Conservation (phyloP, 2,113 vertebrate genomes). For the Poeciliopsis retropinna region DNA sequence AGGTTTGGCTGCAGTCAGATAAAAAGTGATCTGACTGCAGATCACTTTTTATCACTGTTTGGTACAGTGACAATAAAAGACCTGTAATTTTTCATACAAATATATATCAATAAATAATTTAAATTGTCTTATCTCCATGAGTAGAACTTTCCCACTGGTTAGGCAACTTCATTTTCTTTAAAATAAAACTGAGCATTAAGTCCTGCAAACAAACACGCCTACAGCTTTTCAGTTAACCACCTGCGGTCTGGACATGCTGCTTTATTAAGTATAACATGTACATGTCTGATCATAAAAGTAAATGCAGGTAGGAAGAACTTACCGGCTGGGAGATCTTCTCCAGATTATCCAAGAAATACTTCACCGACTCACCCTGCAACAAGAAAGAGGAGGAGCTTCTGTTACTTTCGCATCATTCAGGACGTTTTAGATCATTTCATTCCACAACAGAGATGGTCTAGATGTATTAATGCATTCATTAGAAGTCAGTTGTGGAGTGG, state of each 20-base stretch:
- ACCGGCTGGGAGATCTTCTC: slow-evolving; percentile 94
- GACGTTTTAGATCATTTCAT: background rate
- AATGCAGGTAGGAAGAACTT: slow-evolving; percentile 76
- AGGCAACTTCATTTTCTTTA: no score
- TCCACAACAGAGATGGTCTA: background rate
- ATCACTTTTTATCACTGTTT: no score
- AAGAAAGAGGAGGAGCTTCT: slow-evolving; percentile 53
- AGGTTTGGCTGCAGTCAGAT: no score
- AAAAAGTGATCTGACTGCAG: no score
- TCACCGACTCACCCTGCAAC: slow-evolving; percentile 95
- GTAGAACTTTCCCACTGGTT: no score
- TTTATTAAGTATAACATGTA: slow-evolving; percentile 20
- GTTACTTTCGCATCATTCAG: slow-evolving; percentile 47
- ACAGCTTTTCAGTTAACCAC: no score
- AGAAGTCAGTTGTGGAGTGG: background rate
- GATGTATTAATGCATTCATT: background rate
- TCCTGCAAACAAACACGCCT: no score
- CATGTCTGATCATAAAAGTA: slow-evolving; percentile 30
- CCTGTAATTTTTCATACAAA: no score
- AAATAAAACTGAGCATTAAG: no score
- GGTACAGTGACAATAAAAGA: no score
- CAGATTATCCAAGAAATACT: slow-evolving; percentile 99
- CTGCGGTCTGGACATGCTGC: slow-evolving; percentile 29
- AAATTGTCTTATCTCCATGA: no score
- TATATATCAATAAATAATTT: no score